A percentile compares a stretch with the other conserved stretches of the same genome.
These are phyloP conservation scores for Siderastrea siderea DNA, from an alignment of 92 coral and sea anemone species.

Conservation along the genomic window DNA sequence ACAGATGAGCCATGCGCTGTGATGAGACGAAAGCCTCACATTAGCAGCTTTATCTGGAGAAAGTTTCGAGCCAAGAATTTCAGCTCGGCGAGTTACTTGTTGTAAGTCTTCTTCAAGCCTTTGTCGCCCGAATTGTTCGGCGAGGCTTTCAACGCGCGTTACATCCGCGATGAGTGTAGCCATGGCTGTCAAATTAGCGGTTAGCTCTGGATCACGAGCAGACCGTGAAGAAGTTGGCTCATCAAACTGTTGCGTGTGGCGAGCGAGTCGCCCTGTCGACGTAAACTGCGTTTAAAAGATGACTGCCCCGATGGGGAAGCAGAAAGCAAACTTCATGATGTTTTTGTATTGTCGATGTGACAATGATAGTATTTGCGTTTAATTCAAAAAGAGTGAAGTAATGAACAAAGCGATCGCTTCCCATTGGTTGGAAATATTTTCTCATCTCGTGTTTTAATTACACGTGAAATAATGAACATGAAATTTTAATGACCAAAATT, in stretches of 20 bases:
- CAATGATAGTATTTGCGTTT: constrained; percentile 69
- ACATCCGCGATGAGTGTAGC: constrained; percentile 50
- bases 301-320: constrained; percentile 46
- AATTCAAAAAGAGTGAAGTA: constrained; percentile 58
- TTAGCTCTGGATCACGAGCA: background rate
- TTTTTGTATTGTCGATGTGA: constrained; percentile 57
- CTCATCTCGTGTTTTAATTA: constrained; percentile 46
- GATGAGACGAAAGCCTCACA: background rate
- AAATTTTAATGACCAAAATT: constrained; percentile 30
- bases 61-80: constrained; percentile 27
- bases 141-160: constrained; percentile 49
- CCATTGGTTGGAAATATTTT: constrained; percentile 48
- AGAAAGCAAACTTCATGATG: constrained; percentile 49
- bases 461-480: constrained; percentile 55
- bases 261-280: constrained; percentile 19
- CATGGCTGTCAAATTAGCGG: constrained; percentile 9
- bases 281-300: constrained; percentile 7
- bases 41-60: background rate
- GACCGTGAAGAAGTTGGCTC: background rate
- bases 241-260: background rate
- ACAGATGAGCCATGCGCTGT: constrained; percentile 27
- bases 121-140: constrained; percentile 65
- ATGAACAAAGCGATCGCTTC: constrained; percentile 44
- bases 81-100: constrained; percentile 3
- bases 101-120: constrained; percentile 45